A percentile compares a stretch with the other conserved stretches of the same genome.
These are phyloP conservation scores for Drosophila mercatorum DNA, from an alignment of 2,888 invertebrate species.

Conservation along the genomic window DNA sequence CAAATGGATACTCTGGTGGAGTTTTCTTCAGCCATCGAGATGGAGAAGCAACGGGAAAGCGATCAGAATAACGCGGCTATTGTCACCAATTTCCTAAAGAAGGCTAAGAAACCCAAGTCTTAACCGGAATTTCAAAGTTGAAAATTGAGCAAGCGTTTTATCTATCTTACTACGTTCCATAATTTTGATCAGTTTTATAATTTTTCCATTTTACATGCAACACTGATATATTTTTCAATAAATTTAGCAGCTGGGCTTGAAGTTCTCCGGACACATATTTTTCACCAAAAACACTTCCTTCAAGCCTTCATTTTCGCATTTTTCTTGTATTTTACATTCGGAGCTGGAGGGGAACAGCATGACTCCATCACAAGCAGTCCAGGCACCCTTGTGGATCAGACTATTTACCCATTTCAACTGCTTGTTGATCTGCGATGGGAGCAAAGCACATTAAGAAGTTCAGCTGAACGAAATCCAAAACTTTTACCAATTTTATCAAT, in stretches of 20 bases:
- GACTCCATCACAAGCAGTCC: constrained; percentile 42
- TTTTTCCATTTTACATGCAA: neutral
- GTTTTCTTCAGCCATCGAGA: constrained; percentile 33
- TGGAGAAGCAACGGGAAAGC: constrained; percentile 28
- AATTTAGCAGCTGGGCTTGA: constrained; percentile 49
- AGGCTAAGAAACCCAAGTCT: constrained; percentile 33
- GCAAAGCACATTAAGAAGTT: neutral
- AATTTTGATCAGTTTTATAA: neutral
- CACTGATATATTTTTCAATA: neutral
- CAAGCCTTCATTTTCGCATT: neutral
- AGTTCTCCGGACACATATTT: constrained; percentile 42
- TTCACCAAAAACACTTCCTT: neutral
- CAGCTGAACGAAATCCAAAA: neutral
- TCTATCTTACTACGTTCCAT: constrained; percentile 8
- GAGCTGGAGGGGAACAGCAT: constrained; percentile 22
- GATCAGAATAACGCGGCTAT: constrained; percentile 29
- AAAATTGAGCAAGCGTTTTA: constrained; percentile 9
- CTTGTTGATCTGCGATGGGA: constrained; percentile 47
- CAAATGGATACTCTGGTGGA: constrained; percentile 31
- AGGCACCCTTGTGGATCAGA: constrained; percentile 30
- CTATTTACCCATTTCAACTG: constrained; percentile 58
- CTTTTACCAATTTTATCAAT: constrained; percentile 28
- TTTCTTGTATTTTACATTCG: accelerated
- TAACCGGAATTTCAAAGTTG: constrained; percentile 24
- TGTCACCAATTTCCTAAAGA: constrained; percentile 35